A percentile compares a stretch with the other conserved stretches of the same genome.
Conservation (phyloP, 2,113 vertebrate species). For the Acanthochromis polyacanthus region DNA sequence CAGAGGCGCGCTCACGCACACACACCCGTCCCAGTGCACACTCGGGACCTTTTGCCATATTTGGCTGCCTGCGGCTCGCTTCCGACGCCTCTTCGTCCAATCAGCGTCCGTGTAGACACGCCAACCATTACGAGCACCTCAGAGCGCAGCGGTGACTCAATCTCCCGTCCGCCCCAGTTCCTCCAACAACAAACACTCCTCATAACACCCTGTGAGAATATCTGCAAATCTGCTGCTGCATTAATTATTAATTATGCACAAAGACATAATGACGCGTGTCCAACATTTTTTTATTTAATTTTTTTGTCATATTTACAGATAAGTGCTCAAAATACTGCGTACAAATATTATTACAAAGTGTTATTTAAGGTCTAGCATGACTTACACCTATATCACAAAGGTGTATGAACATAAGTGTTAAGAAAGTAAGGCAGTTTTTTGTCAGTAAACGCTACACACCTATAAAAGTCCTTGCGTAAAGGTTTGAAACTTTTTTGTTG, state of each 20-base stretch:
- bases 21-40: slow-evolving; percentile 34
- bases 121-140: slow-evolving; percentile 45
- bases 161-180: slow-evolving; percentile 54
- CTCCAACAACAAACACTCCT: slow-evolving; percentile 55
- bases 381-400: slow-evolving; percentile 71
- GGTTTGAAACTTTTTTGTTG: slow-evolving; percentile 47
- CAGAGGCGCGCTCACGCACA: slow-evolving; percentile 1
- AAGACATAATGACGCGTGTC: slow-evolving; percentile 38
- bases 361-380: slow-evolving; percentile 72
- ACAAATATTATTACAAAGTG: slow-evolving; percentile 81
- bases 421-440: slow-evolving; percentile 77
- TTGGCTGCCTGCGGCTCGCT: slow-evolving; percentile 67
- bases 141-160: slow-evolving; percentile 66
- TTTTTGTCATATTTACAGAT: slow-evolving; percentile 71
- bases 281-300: slow-evolving; percentile 70
- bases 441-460: slow-evolving; percentile 75
- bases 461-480: slow-evolving; percentile 49
- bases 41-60: slow-evolving; percentile 69
- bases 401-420: slow-evolving; percentile 69
- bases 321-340: slow-evolving; percentile 82
- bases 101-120: slow-evolving; percentile 31
- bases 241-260: neutral
- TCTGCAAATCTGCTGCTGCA: neutral
- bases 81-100: slow-evolving; percentile 75
- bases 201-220: slow-evolving; percentile 14